These are phyloP conservation scores for Pachliopta kotzebuea DNA, from an alignment of 2,888 invertebrate species.

Conservation along the genomic window DNA sequence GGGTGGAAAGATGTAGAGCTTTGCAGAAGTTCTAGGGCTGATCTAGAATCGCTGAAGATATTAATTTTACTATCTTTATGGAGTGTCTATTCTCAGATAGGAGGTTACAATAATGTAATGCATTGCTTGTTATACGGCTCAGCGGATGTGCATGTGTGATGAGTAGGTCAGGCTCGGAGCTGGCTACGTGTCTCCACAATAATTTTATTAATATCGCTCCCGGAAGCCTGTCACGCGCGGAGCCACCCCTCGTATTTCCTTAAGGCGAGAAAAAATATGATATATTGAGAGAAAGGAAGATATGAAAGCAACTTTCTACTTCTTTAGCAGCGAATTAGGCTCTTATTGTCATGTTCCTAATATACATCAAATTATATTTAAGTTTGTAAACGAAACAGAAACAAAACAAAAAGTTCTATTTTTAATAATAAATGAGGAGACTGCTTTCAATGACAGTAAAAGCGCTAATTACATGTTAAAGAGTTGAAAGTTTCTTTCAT, in stretches of 20 bases:
- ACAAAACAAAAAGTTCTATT: background rate
- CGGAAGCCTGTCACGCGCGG: slow-evolving; percentile 75
- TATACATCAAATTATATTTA: slow-evolving; percentile 1
- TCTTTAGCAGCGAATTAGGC: slow-evolving; percentile 62
- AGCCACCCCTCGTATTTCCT: slow-evolving; percentile 73
- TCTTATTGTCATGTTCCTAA: slow-evolving; percentile 49
- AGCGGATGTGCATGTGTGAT: slow-evolving; percentile 34
- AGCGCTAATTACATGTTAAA: no score
- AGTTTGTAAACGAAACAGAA: background rate
- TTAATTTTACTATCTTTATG: no score
- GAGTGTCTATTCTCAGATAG: slow-evolving; percentile 7
- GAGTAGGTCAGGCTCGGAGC: slow-evolving; percentile 56
- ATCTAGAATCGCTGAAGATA: no score
- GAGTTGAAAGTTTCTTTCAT: no score
- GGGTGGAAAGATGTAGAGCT: no score
- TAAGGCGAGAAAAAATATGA: slow-evolving; percentile 69
- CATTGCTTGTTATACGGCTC: slow-evolving; percentile 36
- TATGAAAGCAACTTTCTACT: slow-evolving; percentile 68
- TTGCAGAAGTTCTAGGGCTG: no score
- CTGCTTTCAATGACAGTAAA: no score
- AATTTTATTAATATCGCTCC: slow-evolving; percentile 80
- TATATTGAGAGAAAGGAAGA: slow-evolving; percentile 76
- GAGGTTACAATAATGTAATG: slow-evolving; percentile 38
- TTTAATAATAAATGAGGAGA: no score
- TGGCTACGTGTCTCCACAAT: slow-evolving; percentile 73